phyloP scores from a whole-genome alignment of 2,797 vertebrate species.

The Centropyge bicolor region DNA sequence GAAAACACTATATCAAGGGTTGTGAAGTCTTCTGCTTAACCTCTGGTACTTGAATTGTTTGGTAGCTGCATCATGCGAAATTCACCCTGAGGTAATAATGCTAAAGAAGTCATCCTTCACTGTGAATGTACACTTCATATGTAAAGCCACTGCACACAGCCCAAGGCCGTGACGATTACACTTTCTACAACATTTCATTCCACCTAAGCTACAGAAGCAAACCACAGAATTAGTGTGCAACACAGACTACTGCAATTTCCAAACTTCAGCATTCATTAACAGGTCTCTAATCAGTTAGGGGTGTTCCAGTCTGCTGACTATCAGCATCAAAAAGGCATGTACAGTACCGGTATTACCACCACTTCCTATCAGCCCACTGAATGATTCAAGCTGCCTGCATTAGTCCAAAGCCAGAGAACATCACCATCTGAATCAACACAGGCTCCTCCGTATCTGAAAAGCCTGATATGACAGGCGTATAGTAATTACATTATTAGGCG shows the following conservation, averaged over 20 bases:
- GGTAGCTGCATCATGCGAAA: neutral
- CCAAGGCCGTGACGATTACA: neutral
- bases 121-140: slow-evolving; percentile 4
- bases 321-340: neutral
- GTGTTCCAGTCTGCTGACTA: slow-evolving; percentile 1
- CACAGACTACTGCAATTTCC: neutral
- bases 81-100: slow-evolving; percentile 5
- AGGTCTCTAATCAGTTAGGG: neutral
- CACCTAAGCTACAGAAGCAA: neutral
- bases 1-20: neutral
- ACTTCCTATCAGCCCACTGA: slow-evolving; percentile 25
- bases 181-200: neutral
- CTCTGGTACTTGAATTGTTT: neutral
- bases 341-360: neutral
- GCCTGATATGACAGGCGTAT: slow-evolving; percentile 28
- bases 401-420: neutral
- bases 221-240: neutral
- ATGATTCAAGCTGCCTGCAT: slow-evolving; percentile 13
- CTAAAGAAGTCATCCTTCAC: slow-evolving; percentile 20
- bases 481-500: slow-evolving; percentile 48
- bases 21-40: neutral
- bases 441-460: neutral
- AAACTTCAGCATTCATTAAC: slow-evolving; percentile 15
- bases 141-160: neutral
- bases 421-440: slow-evolving; percentile 16